Evolutionary conservation across 2,797 vertebrate genomes (phyloP).

Genomic region (Rhinatrema bivittatum): DNA sequence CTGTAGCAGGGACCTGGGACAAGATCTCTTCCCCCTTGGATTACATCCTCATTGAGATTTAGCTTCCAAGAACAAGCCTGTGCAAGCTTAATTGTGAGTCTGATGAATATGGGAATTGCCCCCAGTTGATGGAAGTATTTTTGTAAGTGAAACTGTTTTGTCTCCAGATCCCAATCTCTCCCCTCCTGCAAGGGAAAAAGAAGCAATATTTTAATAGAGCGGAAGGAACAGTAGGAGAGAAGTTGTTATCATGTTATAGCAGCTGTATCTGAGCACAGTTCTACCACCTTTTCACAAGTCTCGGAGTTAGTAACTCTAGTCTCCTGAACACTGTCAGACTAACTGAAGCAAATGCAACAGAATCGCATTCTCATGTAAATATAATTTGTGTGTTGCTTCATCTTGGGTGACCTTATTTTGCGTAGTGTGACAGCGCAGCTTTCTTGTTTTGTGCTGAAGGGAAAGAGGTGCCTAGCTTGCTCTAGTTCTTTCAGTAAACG

Average conservation of each 20-base stretch:
- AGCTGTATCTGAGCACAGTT: slow-evolving; percentile 34
- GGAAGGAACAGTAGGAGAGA: slow-evolving; percentile 22
- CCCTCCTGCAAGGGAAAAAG: slow-evolving; percentile 35
- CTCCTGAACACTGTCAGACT: too few species aligned
- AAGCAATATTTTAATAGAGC: slow-evolving; percentile 29
- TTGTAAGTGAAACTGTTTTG: slow-evolving; percentile 30
- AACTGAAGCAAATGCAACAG: too few species aligned
- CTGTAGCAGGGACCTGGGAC: background rate
- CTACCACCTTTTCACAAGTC: slow-evolving; percentile 32
- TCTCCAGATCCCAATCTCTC: slow-evolving; percentile 35
- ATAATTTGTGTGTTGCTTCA: too few species aligned
- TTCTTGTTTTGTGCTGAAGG: too few species aligned
- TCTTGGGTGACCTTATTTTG: too few species aligned
- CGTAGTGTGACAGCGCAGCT: too few species aligned
- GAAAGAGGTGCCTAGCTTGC: too few species aligned
- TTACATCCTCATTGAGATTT: slow-evolving; percentile 10
- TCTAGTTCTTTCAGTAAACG: too few species aligned
- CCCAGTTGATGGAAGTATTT: slow-evolving; percentile 30
- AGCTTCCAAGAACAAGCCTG: slow-evolving; percentile 34
- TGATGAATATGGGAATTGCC: slow-evolving; percentile 19
- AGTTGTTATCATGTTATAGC: slow-evolving; percentile 35
- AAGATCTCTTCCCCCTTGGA: slow-evolving; percentile 1
- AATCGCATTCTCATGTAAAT: too few species aligned
- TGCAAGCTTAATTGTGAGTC: slow-evolving; percentile 27
- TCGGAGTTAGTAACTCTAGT: too few species aligned